Base-by-base conservation (phyloP, 1,140 invertebrate genomes). In the Cyrtorhinus lividipennis region DNA sequence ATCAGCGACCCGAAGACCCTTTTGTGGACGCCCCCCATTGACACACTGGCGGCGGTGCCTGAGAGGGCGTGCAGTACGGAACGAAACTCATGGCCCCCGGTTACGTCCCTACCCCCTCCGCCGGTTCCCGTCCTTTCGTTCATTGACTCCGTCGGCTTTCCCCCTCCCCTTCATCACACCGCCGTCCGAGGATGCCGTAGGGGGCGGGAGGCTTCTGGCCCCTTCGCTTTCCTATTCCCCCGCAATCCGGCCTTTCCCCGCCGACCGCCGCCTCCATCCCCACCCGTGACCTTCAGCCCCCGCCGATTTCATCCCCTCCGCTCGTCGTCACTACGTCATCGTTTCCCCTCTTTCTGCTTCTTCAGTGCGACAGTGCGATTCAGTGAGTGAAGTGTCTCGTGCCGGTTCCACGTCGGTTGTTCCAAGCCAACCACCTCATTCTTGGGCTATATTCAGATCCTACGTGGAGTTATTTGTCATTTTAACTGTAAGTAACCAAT, bases 281-380 rank as follows among this genome's bases (percentile, higher is more conserved):
- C 48, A 10, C 3, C 48, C 48, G 48, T 53, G 48, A 53, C 48
- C 48, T 53, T 53, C 48, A 20, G 38, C 38, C n/a, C 38, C 38
- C 8, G n/a, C 38, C 48, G 48, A 15, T 8, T 22, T 5, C 48
- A 53, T 53, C 48, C 48, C 48, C 48, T 53, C 48, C 48, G 12
- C 48, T 53, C 8, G 5, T 8, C 48, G n/a, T 12, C 48, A 10
- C 10, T 20, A 53, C 48, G 48, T 53, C 48, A 53, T 53, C 48
- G 48, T 22, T 53, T 53, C 48, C 48, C 48, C 48, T 53, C 48
- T 53, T 53, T 15, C 48, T 5, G 18, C 48, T 13, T 20, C 48
- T 53, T 53, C 48, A 53, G 48, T 53, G 48, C 48, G 48, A 53
- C 48, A 53, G 48, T 53, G 48, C 12, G 10, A 5, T 8, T 53